Percentiles rank a stretch among this genome's conserved stretches.
These are phyloP conservation scores for Cepaea hortensis DNA, from an alignment of 2,888 invertebrate species.

Conservation along the genomic window DNA sequence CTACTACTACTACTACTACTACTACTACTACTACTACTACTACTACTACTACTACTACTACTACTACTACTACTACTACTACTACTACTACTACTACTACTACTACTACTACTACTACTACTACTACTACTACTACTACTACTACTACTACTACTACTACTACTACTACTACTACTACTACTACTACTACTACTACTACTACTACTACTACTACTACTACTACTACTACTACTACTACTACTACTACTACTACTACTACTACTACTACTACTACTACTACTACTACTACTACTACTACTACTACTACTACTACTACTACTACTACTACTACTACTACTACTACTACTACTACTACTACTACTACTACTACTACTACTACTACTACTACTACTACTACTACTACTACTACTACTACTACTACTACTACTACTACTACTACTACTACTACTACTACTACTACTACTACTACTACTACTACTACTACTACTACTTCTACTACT, in stretches of 20 bases:
- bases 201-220: conserved; percentile 48
- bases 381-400: conserved; percentile 44
- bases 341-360: conserved; percentile 47
- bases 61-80: too few relatives aligned
- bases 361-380: conserved; percentile 47
- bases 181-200: conserved; percentile 43
- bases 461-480: conserved; percentile 46
- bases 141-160: conserved; percentile 30
- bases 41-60: too few relatives aligned
- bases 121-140: background rate
- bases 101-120: too few relatives aligned
- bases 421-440: conserved; percentile 50
- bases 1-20: too few relatives aligned
- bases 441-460: conserved; percentile 42
- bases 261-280: conserved; percentile 48
- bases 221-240: conserved; percentile 49
- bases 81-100: too few relatives aligned
- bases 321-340: conserved; percentile 37
- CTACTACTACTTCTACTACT: conserved; percentile 46
- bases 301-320: conserved; percentile 49
- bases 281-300: conserved; percentile 12
- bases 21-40: too few relatives aligned
- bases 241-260: conserved; percentile 29
- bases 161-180: conserved; percentile 45
- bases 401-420: conserved; percentile 50